Evolutionary conservation across 1,140 invertebrate species (phyloP).

Genomic region (Drosophila punjabiensis): DNA sequence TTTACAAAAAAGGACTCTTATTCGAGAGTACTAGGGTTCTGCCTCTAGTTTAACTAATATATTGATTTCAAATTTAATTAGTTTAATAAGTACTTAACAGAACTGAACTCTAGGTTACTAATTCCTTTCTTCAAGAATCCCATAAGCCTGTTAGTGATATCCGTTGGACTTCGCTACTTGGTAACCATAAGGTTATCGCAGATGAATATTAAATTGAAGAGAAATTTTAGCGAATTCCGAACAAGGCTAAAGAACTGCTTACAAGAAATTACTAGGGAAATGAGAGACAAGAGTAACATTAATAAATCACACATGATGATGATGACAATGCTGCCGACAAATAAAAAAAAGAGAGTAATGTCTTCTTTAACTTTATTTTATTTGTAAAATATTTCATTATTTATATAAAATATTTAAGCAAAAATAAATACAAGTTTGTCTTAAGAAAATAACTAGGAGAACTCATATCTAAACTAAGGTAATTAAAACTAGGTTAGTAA

Average conservation of each 20-base stretch:
- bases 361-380: too few species aligned
- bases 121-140: slow-evolving; percentile 40
- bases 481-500: neutral
- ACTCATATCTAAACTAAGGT: neutral
- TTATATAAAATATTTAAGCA: neutral
- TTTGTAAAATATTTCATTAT: too few species aligned
- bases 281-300: too few species aligned
- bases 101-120: slow-evolving; percentile 6
- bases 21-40: neutral
- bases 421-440: neutral
- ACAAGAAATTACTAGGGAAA: neutral
- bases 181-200: slow-evolving; percentile 41
- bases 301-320: too few species aligned
- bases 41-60: neutral
- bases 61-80: neutral
- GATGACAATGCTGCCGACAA: too few species aligned
- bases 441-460: too few species aligned
- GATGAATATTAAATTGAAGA: neutral
- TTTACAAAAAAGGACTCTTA: too few species aligned
- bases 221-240: neutral
- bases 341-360: too few species aligned
- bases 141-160: slow-evolving; percentile 43
- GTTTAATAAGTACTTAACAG: neutral
- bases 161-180: slow-evolving; percentile 56
- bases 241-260: neutral